Evolutionary conservation across 92 coral and sea anemone species (phyloP), one percentile per base, ranked within the genome.

Genomic region (Phymanthus crucifer): DNA sequence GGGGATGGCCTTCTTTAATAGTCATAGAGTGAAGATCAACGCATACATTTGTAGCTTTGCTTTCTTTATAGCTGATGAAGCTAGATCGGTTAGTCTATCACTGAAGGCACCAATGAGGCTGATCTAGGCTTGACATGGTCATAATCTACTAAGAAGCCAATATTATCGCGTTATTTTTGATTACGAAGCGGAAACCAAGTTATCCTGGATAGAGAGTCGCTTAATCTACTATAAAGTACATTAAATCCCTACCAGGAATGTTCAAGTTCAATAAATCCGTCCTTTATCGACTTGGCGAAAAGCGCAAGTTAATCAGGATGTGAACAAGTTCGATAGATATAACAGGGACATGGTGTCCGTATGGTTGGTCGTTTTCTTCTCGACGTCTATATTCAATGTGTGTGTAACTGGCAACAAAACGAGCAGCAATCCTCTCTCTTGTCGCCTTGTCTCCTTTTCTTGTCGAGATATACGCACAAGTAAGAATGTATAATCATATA

Each of bases 191-290:
- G 68, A 61, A 61, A 18, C 29, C 2, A 61, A 61, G 13, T 61
- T 61, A 61, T 12, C 8, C 68, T 27, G 68, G 17, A 61, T 61
- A 61, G 13, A 27, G 68, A 18, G 9, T 27, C 18, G 10, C 14
- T 61, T 61, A 61, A 61, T 61, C 68, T 29, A 21, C 26, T 61
- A 29, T 29, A 61, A 61, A 61, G 58, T 54, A 54, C 64, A 54
- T 24, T 27, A 61, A 61, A 61, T 61, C 68, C 68, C 34, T 7
- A 29, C 9, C 68, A 61, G 68, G 68, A 61, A 61, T 61, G 26
- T 12, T 7, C 14, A 27, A 11, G 68, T 61, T 61, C 10, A 61
- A 61, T 54, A 4, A 29, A 61, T n/a, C n/a, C 34, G 34, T 29
- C 10, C 4, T 23, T 61, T 61, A 61, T 61, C 68, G 32, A 24